phyloP scores from a whole-genome alignment of 2,113 vertebrate species.

The Hippoglossus stenolepis region DNA sequence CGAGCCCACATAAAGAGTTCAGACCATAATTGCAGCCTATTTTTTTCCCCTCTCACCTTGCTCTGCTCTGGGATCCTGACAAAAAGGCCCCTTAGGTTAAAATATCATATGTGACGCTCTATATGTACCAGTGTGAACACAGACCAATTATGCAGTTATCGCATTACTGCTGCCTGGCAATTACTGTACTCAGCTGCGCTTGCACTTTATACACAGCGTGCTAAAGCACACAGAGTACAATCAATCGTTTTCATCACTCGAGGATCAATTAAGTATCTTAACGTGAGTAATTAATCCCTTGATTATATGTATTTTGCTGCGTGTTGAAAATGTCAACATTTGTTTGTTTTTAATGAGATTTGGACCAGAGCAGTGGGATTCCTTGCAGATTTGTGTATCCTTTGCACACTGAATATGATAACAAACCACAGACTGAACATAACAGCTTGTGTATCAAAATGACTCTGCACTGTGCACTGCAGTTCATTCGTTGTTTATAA shows the following conservation, averaged over 20 bases:
- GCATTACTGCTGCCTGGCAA: slow-evolving; percentile 45
- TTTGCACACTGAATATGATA: slow-evolving; percentile 12
- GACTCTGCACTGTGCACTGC: neutral
- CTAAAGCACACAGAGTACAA: slow-evolving; percentile 16
- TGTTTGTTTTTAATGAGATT: slow-evolving; percentile 59
- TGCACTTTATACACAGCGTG: slow-evolving; percentile 56
- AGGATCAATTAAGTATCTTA: slow-evolving; percentile 72
- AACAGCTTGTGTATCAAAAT: neutral
- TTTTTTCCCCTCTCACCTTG: slow-evolving; percentile 30
- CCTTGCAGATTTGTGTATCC: slow-evolving; percentile 27
- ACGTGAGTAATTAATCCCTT: slow-evolving; percentile 53
- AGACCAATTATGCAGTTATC: slow-evolving; percentile 62
- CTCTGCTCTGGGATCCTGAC: slow-evolving; percentile 15
- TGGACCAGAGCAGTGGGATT: slow-evolving; percentile 9
- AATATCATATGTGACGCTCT: slow-evolving; percentile 26
- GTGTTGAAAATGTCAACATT: slow-evolving; percentile 57
- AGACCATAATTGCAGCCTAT: slow-evolving; percentile 40
- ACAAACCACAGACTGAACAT: neutral
- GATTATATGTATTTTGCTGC: slow-evolving; percentile 55
- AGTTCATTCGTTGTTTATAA: neutral
- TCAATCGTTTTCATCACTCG: slow-evolving; percentile 41
- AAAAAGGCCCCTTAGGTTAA: slow-evolving; percentile 34
- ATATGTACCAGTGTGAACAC: slow-evolving; percentile 22
- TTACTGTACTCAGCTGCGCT: slow-evolving; percentile 51
- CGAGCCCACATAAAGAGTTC: slow-evolving; percentile 2